Evolutionary conservation across 2,113 vertebrate genomes (phyloP).

Genomic region (Nibea coibor): DNA sequence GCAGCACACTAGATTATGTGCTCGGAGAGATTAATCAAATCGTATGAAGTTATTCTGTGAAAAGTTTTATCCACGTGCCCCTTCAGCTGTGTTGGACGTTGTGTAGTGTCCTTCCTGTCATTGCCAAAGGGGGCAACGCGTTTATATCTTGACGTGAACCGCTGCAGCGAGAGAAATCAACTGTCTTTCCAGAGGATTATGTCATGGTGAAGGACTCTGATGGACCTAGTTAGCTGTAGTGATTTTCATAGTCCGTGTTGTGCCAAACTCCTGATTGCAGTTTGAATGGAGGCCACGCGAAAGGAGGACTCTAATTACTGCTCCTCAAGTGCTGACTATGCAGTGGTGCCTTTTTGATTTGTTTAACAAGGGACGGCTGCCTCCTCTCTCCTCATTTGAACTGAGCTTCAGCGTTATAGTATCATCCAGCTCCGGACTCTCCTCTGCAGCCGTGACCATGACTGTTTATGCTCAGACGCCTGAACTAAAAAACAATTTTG

Average conservation of each 20-base stretch:
- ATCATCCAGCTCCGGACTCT: constrained; percentile 3
- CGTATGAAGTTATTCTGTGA: constrained; percentile 45
- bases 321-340: constrained; percentile 52
- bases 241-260: constrained; percentile 43
- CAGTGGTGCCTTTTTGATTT: constrained; percentile 52
- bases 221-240: constrained; percentile 53
- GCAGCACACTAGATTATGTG: constrained; percentile 70
- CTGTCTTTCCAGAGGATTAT: constrained; percentile 36
- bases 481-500: constrained; percentile 11
- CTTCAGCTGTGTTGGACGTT: constrained; percentile 4
- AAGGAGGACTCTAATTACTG: constrained; percentile 69
- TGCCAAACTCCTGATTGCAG: constrained; percentile 72
- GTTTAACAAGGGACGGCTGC: constrained; percentile 30
- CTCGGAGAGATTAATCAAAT: constrained; percentile 75
- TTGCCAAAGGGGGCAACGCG: constrained; percentile 26
- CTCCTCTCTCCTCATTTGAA: constrained; percentile 25
- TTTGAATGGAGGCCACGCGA: constrained; percentile 67
- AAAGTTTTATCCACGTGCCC: constrained; percentile 38
- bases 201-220: constrained; percentile 38
- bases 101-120: constrained; percentile 41
- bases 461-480: constrained; percentile 33
- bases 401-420: constrained; percentile 15
- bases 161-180: constrained; percentile 47
- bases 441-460: constrained; percentile 7
- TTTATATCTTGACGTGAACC: constrained; percentile 38